Evolutionary conservation across 2,888 invertebrate species (phyloP), one percentile per base, ranked within the genome.

Genomic region (Chydorus sphaericus): DNA sequence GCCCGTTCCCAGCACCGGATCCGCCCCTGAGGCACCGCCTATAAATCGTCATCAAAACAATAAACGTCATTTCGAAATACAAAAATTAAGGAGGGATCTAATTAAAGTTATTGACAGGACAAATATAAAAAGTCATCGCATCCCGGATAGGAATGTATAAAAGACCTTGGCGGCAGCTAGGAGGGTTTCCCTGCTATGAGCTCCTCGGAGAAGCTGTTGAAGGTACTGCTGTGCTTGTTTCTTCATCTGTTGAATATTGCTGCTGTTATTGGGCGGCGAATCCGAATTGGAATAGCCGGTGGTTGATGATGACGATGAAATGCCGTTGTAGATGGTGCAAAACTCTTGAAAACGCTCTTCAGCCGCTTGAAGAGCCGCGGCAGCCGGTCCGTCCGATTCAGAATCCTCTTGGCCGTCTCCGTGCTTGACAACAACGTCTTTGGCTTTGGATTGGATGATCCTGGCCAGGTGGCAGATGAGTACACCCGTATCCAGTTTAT

Each of bases 1-100:
- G 89, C 89, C 64, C 83, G 83, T 71, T 83, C 83, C 77, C 87
- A 85, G 69, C 84, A 85, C 63, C 84, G 80, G 29, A 83, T 83
- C 63, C 80, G 77, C 65, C 86, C 80, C 56, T 74, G 74, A 14
- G 86, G 86, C 62, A 80, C 75, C 60, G 80, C 76, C 85, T 85
- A 70, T n/a, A 67, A 66, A 60, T n/a, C n/a, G n/a, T n/a, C n/a
- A n/a, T n/a, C n/a, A n/a, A n/a, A n/a, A n/a, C n/a, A n/a, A n/a
- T n/a, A n/a, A n/a, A n/a, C n/a, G n/a, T n/a, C n/a, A n/a, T n/a
- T n/a, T n/a, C n/a, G n/a, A n/a, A n/a, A n/a, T n/a, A n/a, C n/a
- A n/a, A n/a, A n/a, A n/a, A n/a, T n/a, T n/a, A n/a, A n/a, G n/a
- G n/a, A n/a, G n/a, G n/a, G n/a, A n/a, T n/a, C n/a, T n/a, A n/a